phyloP scores from a whole-genome alignment of 2,888 invertebrate genomes.

The Magallana nippona region DNA sequence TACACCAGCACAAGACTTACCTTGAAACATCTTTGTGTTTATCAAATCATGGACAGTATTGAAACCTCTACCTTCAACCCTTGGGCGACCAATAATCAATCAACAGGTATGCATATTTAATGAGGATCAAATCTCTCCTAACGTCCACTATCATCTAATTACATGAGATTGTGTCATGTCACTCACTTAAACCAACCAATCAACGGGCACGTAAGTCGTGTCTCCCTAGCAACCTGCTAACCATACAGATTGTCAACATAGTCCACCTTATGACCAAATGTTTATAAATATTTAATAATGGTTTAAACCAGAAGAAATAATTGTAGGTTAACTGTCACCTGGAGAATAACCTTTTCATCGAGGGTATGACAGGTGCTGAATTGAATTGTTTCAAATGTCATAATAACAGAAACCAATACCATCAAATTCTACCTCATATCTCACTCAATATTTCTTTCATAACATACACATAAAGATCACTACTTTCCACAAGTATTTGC shows the following conservation, averaged over 20 bases:
- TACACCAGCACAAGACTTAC: too few species aligned
- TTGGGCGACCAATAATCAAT: conserved; percentile 4
- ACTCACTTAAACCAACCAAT: background rate
- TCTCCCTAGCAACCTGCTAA: background rate
- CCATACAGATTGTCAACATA: background rate
- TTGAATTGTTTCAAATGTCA: background rate
- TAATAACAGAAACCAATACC: background rate
- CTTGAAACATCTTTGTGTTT: too few species aligned
- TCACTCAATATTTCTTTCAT: too few species aligned
- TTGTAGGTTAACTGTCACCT: background rate
- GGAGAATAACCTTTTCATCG: background rate
- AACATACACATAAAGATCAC: too few species aligned
- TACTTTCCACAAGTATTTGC: too few species aligned
- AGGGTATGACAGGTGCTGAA: background rate
- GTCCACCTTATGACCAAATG: background rate
- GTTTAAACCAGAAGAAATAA: background rate
- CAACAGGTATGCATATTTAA: conserved; percentile 12
- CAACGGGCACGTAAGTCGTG: background rate
- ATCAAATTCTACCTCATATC: background rate
- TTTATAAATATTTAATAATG: background rate
- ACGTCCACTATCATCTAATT: background rate
- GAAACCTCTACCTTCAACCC: background rate
- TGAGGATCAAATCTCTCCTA: background rate
- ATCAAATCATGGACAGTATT: too few species aligned
- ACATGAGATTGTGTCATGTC: conserved; percentile 3